Evolutionary conservation across 23 tunicate genomes (phyloP).

Genomic region (Styela plicata): DNA sequence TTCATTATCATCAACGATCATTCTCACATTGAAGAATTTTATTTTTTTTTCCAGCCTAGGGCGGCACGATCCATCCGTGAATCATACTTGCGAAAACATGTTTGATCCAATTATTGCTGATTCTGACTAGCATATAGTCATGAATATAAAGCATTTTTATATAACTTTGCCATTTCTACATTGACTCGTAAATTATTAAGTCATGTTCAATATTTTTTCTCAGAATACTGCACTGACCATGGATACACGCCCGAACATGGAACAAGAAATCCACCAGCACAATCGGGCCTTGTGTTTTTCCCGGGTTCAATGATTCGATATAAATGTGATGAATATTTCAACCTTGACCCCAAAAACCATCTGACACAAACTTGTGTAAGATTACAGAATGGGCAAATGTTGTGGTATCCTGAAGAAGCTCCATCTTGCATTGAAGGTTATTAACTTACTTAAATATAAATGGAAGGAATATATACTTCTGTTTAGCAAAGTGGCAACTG

Average conservation of each 20-base stretch:
- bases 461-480: too few relatives aligned
- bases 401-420: slow-evolving; percentile 9
- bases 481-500: too few relatives aligned
- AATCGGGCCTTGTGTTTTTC: background rate
- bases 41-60: too few relatives aligned
- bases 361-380: slow-evolving; percentile 10
- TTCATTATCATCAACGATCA: too few relatives aligned
- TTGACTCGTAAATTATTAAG: background rate
- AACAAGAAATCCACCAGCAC: slow-evolving; percentile 27
- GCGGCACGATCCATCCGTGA: too few relatives aligned
- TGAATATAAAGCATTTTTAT: background rate
- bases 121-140: background rate
- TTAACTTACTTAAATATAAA: too few relatives aligned
- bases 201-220: background rate
- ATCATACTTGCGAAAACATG: too few relatives aligned
- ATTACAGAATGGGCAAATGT: background rate
- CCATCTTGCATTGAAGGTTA: slow-evolving; percentile 18
- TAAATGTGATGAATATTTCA: slow-evolving; percentile 14
- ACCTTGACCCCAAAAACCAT: background rate
- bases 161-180: background rate
- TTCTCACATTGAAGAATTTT: too few relatives aligned
- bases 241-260: slow-evolving; percentile 43
- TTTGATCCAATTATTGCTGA: background rate
- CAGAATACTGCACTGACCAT: slow-evolving; percentile 26
- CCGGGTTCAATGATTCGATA: slow-evolving; percentile 25